Evolutionary conservation across 1,140 invertebrate species (phyloP), one percentile per base, ranked within the genome.

Genomic region (Sycophaga agraensis): DNA sequence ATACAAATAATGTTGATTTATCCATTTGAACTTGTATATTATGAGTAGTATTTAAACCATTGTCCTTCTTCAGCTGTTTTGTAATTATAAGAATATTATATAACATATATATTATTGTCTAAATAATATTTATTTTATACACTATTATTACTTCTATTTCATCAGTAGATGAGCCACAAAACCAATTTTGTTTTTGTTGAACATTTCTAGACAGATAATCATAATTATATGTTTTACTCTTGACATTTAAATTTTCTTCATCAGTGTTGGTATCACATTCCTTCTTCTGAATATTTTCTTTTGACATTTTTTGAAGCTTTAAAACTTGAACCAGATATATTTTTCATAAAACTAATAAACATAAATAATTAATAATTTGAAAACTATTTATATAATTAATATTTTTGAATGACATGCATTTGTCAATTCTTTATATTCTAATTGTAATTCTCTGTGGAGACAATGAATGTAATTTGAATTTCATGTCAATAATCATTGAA

Each of bases 1-100:
- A 48, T 26, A 49, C 19, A 34, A 1, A 42, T 2, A 56, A 42
- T 21, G 53, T 8, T 48, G 59, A 56, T 34, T 62, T 62, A 22
- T 62, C 49, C 12, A 53, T 56, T 49, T 62, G 51, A 16, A 56
- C 59, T 42, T 49, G 11, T 12, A 49, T 45, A 17, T 9, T 62
- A 4, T 62, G 45, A 16, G 45, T 62, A 4, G 11, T 34, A 59
- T 53, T 45, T 5, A 21, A 39, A 19, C 40, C 16, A 17, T 51
- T 7, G 12, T 35, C 58, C 11, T 39, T 34, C 31, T 45, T 51
- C 21, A 11, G 37, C 40, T 53, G 14, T 4, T 12, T 6, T 16
- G 17, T 22, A 21, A 31, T 42, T 22, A 34, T 39, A 2, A 35
- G 9, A 40, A 40, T 39, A 39, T 31, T 6, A 31, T 31, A 31